These are phyloP conservation scores for Rhagonycha lutea DNA, from an alignment of 2,888 invertebrate species.

Conservation along the genomic window DNA sequence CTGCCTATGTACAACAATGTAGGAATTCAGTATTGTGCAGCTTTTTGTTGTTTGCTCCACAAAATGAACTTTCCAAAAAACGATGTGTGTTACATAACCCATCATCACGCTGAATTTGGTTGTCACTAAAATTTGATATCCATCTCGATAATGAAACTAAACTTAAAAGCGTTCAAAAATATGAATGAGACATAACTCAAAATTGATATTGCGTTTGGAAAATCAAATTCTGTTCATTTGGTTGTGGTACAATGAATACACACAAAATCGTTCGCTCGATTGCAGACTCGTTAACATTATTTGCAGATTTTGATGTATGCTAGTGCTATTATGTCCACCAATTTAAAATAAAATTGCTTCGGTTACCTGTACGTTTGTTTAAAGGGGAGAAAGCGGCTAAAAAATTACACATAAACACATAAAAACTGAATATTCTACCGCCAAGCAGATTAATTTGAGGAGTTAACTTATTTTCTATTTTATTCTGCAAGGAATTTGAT, in stretches of 20 bases:
- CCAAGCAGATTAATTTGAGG: neutral
- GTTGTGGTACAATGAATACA: neutral
- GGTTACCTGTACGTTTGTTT: neutral
- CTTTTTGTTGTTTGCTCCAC: constrained; percentile 10
- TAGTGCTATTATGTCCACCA: neutral
- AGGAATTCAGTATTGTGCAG: constrained; percentile 46
- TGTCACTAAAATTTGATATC: neutral
- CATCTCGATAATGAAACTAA: neutral
- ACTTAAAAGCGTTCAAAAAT: neutral
- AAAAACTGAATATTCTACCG: neutral
- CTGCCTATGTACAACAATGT: constrained; percentile 44
- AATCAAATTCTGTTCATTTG: neutral
- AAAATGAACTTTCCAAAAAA: constrained; percentile 2
- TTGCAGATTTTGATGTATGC: neutral
- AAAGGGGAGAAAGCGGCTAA: neutral
- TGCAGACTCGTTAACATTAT: neutral
- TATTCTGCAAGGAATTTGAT: neutral
- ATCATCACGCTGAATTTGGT: neutral
- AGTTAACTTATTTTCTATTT: neutral
- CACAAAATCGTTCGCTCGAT: neutral
- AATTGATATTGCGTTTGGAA: neutral
- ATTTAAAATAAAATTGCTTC: neutral
- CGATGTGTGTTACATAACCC: neutral
- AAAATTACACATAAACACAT: neutral
- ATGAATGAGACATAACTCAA: neutral